Base-by-base conservation (phyloP, 2,797 vertebrate genomes). In the Acipenser oxyrinchus region DNA sequence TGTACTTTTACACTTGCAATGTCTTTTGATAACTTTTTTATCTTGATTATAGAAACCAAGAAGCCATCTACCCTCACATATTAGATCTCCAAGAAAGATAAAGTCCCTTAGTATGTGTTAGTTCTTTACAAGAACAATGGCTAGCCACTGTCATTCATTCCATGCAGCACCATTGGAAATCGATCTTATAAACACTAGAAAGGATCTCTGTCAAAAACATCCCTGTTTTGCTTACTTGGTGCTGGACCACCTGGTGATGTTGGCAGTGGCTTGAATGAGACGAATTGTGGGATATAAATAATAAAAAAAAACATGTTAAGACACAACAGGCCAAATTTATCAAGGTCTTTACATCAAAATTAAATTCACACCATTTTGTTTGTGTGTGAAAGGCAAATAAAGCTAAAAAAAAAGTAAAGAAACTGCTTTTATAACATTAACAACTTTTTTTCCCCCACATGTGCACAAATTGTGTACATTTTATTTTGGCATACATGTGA, bases 261-360 rank as follows among this genome's bases (percentile, higher is more conserved):
- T 69, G 77, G 60, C 71, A 69, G 60, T 37, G 62, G 60, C 10
- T 61, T 76, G 68, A 59, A 18, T 58, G 68, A 65, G 51, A 66
- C 60, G 74, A 69, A 74, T 66, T 65, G 71, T 72, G 60, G 70
- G 70, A 78, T 71, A 72, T 70, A 69, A 73, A 68, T 64, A 66
- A 75, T 75, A 77, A 66, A 76, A 75, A 66, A 76, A 75, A 79
- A 67, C 63, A 71, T 48, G 8, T 75, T 68, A 67, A 72, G 71
- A 52, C 53, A 66, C 60, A 53, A 65, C 23, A 37, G 23, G 23
- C 23, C 23, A 37, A 2, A 37, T 37, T 23, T 23, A 23, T 23
- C 23, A 23, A 23, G 23, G 23, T 23, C 23, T 23, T 23, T 23
- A 23, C 23, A 23, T 23, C 23, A 23, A 23, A 23, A 23, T 23